A percentile compares a stretch with the other conserved stretches of the same genome.
phyloP scores from a whole-genome alignment of 2,888 invertebrate species.

The Phrixothrix hirtus region DNA sequence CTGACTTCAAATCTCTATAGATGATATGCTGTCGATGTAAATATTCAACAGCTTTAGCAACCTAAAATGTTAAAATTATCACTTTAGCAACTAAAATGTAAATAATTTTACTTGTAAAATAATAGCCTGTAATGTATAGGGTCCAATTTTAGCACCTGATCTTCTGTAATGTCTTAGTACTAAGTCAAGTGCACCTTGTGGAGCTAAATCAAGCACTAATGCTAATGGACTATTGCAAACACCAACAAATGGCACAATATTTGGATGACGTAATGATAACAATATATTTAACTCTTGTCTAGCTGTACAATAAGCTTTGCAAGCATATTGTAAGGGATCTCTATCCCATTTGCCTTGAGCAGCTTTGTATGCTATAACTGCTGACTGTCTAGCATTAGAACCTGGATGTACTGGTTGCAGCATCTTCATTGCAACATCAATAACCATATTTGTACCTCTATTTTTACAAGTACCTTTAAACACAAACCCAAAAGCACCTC shows the following conservation, averaged over 20 bases:
- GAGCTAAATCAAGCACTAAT: constrained; percentile 87
- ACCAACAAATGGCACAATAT: constrained; percentile 91
- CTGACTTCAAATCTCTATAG: constrained; percentile 91
- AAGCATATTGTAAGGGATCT: constrained; percentile 88
- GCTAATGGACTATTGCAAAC: constrained; percentile 88
- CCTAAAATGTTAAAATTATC: too few species aligned
- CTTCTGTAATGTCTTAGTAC: constrained; percentile 83
- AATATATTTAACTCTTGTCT: constrained; percentile 92
- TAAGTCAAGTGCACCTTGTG: constrained; percentile 86
- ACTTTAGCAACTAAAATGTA: too few species aligned
- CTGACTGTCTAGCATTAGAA: constrained; percentile 67
- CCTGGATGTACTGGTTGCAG: constrained; percentile 92
- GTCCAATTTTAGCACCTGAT: constrained; percentile 80
- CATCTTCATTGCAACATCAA: constrained; percentile 92
- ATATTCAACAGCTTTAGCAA: constrained; percentile 93
- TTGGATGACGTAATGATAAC: constrained; percentile 80
- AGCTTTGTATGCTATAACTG: constrained; percentile 57
- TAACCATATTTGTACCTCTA: constrained; percentile 60
- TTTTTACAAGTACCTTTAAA: constrained; percentile 77
- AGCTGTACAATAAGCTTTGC: constrained; percentile 95
- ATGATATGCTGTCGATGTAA: constrained; percentile 91
- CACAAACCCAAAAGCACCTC: constrained; percentile 99
- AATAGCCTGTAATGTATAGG: constrained; percentile 80
- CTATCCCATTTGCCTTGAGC: constrained; percentile 90
- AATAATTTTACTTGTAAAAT: constrained; percentile 79